Evolutionary conservation across 2,797 vertebrate genomes (phyloP).

Genomic region (Knipowitschia caucasica): DNA sequence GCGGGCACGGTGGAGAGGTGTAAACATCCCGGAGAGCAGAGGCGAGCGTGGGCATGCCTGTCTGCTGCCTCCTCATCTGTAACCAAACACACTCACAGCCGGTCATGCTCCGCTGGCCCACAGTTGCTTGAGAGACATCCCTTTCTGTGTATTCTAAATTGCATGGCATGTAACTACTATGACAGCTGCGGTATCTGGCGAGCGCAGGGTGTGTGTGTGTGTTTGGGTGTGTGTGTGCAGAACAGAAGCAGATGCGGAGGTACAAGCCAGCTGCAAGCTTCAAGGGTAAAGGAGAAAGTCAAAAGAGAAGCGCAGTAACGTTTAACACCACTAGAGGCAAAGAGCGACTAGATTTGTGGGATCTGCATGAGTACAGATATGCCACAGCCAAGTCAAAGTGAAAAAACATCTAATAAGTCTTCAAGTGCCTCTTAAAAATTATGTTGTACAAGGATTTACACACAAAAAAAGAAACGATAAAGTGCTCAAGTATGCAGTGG

Average conservation of each 20-base stretch:
- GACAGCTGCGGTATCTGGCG: slow-evolving; percentile 56
- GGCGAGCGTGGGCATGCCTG: slow-evolving; percentile 42
- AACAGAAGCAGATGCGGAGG: slow-evolving; percentile 38
- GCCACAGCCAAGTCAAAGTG: no score
- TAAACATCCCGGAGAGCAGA: slow-evolving; percentile 55
- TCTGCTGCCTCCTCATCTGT: slow-evolving; percentile 65
- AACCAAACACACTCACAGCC: slow-evolving; percentile 41
- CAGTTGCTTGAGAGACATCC: slow-evolving; percentile 65
- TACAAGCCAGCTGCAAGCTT: not conserved
- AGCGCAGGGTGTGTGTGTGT: slow-evolving; percentile 43
- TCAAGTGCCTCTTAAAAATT: no score
- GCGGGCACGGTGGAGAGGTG: slow-evolving; percentile 48
- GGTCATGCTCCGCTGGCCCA: slow-evolving; percentile 49
- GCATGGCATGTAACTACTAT: slow-evolving; percentile 56
- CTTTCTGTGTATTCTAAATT: slow-evolving; percentile 69
- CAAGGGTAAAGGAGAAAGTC: not conserved
- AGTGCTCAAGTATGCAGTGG: no score
- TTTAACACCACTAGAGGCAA: not conserved
- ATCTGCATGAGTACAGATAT: no score
- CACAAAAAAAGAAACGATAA: no score
- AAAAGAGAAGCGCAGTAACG: not conserved
- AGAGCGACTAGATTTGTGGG: not conserved
- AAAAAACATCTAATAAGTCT: no score
- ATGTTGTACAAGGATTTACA: no score
- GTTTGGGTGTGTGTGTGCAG: slow-evolving; percentile 27